phyloP scores from a whole-genome alignment of 2,113 vertebrate genomes.

The Paramormyrops kingsleyae region DNA sequence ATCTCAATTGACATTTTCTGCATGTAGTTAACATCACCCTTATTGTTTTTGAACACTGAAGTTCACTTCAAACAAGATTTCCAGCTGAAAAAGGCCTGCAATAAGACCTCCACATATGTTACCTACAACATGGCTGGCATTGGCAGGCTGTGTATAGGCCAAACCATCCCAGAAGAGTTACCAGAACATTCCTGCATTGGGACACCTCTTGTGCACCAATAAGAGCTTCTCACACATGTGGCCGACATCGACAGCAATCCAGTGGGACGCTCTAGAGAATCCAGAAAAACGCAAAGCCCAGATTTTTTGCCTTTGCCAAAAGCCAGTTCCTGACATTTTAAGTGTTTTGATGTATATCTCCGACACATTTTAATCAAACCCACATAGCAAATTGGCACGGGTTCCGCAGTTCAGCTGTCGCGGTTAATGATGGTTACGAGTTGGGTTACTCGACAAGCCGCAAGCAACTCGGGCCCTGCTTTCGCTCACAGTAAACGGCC shows the following conservation, averaged over 20 bases:
- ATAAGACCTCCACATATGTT: not conserved
- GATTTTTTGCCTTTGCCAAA: slow-evolving; percentile 4
- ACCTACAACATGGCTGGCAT: not conserved
- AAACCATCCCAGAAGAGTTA: not conserved
- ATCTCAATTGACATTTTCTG: not conserved
- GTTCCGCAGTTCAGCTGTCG: slow-evolving; percentile 10
- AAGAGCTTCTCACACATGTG: not conserved
- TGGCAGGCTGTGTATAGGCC: not conserved
- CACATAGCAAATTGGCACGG: not conserved
- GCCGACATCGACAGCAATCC: not conserved
- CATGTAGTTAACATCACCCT: not conserved
- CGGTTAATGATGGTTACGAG: slow-evolving; percentile 5
- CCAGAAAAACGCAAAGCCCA: not conserved
- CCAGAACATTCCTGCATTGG: slow-evolving; percentile 7
- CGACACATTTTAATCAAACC: slow-evolving; percentile 20
- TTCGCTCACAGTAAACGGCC: slow-evolving; percentile 8
- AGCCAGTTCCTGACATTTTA: slow-evolving; percentile 17
- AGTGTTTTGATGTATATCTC: slow-evolving; percentile 16
- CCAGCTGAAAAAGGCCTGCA: not conserved
- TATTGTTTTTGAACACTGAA: not conserved
- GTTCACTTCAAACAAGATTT: not conserved
- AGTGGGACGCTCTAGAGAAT: not conserved
- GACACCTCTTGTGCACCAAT: slow-evolving; percentile 7
- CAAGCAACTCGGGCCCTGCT: not conserved
- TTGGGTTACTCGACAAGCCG: not conserved